Percentiles rank a stretch among this genome's conserved stretches.
These are phyloP conservation scores for Ophioninae sp. DNA, from an alignment of 2,888 invertebrate genomes.

Conservation along the genomic window DNA sequence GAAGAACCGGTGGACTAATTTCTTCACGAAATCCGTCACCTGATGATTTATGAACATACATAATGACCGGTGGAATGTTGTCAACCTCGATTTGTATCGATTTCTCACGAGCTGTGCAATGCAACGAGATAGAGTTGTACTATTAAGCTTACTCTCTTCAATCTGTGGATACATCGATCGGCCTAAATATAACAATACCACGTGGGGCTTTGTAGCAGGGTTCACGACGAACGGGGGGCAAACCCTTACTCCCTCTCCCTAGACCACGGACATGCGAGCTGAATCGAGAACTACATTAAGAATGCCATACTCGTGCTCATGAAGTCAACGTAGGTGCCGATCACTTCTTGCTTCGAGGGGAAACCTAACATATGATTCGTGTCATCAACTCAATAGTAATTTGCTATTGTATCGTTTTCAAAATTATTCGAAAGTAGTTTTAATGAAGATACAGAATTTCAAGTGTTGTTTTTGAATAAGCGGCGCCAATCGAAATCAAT, in stretches of 20 bases:
- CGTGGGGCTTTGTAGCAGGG: constrained; percentile 37
- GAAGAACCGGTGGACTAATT: constrained; percentile 2
- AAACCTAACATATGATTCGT: background rate
- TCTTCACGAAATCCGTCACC: background rate
- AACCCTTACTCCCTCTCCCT: background rate
- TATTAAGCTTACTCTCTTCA: constrained; percentile 38
- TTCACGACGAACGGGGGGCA: constrained; percentile 7
- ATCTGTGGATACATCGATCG: constrained; percentile 74
- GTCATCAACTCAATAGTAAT: background rate
- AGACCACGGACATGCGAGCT: background rate
- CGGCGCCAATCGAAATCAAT: background rate
- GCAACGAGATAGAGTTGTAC: constrained; percentile 19
- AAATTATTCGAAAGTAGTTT: background rate
- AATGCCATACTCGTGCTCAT: constrained; percentile 21
- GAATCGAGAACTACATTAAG: constrained; percentile 14
- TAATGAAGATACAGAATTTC: background rate
- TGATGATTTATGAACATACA: constrained; percentile 5
- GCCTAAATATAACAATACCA: constrained; percentile 78
- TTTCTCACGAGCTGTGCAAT: constrained; percentile 7
- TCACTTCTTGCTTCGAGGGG: background rate
- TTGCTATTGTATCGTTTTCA: too few relatives aligned
- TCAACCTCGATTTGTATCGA: constrained; percentile 43
- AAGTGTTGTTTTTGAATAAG: background rate
- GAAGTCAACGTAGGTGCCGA: background rate
- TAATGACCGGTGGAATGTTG: constrained; percentile 29